Conservation (phyloP, 2,888 invertebrate species). For the Hypolimnas misippus region DNA sequence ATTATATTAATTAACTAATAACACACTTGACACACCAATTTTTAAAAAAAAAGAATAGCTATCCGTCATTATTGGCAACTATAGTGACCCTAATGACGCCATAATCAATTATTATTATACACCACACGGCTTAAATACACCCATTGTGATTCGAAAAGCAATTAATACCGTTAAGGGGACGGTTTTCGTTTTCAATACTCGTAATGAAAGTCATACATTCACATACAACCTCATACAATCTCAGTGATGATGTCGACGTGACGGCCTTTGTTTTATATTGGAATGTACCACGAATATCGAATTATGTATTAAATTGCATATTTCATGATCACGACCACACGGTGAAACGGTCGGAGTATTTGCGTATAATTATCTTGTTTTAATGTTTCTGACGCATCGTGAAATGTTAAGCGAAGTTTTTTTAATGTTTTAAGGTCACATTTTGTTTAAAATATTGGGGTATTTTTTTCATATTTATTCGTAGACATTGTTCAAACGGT, state of each 20-base stretch:
- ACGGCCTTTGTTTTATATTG: constrained; percentile 4
- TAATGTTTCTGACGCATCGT: neutral
- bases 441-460: too few species aligned
- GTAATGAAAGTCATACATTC: constrained; percentile 12
- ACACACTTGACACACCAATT: neutral
- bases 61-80: constrained; percentile 13
- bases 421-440: too few species aligned
- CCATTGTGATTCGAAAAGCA: constrained; percentile 55
- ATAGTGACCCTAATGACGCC: constrained; percentile 29
- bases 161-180: constrained; percentile 47
- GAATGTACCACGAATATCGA: neutral
- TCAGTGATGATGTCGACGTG: neutral
- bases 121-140: constrained; percentile 42
- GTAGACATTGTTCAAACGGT: too few species aligned
- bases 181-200: constrained; percentile 25
- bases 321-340: constrained; percentile 2
- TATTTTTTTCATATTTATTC: too few species aligned
- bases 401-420: too few species aligned
- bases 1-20: neutral
- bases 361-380: neutral
- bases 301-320: constrained; percentile 4
- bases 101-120: constrained; percentile 42
- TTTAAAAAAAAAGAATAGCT: constrained; percentile 13
- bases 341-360: neutral
- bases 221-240: constrained; percentile 1